These are phyloP conservation scores for Turdus rufiventris DNA, from an alignment of 2,113 vertebrate species.

Conservation along the genomic window DNA sequence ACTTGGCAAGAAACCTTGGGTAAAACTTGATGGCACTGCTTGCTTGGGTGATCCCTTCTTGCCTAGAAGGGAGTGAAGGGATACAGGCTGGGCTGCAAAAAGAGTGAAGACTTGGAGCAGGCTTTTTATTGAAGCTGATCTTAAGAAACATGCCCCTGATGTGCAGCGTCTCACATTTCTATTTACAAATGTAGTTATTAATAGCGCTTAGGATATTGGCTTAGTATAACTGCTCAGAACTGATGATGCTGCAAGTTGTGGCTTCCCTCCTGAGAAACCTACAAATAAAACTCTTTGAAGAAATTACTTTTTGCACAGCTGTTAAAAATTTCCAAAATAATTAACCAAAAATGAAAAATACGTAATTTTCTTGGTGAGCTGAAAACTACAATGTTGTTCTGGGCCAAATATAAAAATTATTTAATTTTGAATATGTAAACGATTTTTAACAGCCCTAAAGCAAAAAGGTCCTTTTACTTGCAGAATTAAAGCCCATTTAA, in stretches of 20 bases:
- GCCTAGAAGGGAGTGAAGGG: neutral
- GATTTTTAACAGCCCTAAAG: neutral
- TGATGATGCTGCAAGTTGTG: conserved; percentile 27
- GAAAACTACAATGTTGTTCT: neutral
- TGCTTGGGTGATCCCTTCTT: neutral
- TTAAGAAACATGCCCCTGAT: neutral
- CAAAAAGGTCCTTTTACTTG: neutral
- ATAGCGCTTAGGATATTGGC: neutral
- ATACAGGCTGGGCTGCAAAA: neutral
- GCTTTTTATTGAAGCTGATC: neutral
- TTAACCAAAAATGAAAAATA: neutral
- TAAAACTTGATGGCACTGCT: neutral
- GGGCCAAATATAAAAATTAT: neutral
- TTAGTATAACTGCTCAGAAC: neutral
- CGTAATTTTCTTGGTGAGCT: neutral
- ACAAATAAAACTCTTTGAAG: neutral
- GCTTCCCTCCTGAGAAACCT: neutral
- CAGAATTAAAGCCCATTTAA: neutral
- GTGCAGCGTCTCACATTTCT: neutral
- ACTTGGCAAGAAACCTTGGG: neutral
- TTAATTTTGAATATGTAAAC: neutral
- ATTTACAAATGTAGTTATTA: neutral
- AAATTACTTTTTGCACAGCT: neutral
- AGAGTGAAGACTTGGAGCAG: neutral
- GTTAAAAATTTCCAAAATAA: neutral